These are phyloP conservation scores for Eilema sororculum DNA, from an alignment of 2,888 invertebrate genomes.

Conservation along the genomic window DNA sequence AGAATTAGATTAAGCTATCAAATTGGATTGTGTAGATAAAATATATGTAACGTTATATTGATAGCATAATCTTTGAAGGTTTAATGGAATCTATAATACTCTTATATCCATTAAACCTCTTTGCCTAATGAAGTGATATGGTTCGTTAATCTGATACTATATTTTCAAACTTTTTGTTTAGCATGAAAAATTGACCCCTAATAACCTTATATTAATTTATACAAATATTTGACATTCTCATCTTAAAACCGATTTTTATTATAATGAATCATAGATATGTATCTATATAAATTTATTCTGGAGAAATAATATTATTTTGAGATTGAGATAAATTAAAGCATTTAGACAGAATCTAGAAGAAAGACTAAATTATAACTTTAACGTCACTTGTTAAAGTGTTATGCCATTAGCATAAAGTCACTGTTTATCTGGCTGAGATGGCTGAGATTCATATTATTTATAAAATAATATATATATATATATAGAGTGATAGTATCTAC, in stretches of 20 bases:
- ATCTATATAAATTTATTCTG: background rate
- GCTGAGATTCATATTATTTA: too few relatives aligned
- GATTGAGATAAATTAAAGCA: background rate
- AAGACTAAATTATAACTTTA: too few relatives aligned
- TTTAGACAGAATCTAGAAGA: background rate
- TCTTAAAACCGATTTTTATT: background rate
- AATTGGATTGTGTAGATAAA: background rate
- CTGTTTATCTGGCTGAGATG: too few relatives aligned
- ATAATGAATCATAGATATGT: background rate
- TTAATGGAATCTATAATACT: slow-evolving; percentile 1
- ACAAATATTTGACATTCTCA: background rate
- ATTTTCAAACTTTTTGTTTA: background rate
- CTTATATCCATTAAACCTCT: background rate
- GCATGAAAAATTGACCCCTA: background rate
- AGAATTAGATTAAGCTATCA: background rate
- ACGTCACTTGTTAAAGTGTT: too few relatives aligned
- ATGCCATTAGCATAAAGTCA: too few relatives aligned
- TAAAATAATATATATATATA: too few relatives aligned
- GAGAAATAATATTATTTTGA: background rate
- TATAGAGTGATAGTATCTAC: too few relatives aligned
- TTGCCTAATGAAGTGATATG: background rate
- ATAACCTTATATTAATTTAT: background rate
- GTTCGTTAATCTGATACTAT: background rate
- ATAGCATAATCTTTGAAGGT: background rate
- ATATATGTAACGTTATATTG: slow-evolving; percentile 1